Percentiles rank a stretch among this genome's conserved stretches.
These are phyloP conservation scores for Microcaecilia unicolor DNA, from an alignment of 2,797 vertebrate genomes.

Conservation along the genomic window DNA sequence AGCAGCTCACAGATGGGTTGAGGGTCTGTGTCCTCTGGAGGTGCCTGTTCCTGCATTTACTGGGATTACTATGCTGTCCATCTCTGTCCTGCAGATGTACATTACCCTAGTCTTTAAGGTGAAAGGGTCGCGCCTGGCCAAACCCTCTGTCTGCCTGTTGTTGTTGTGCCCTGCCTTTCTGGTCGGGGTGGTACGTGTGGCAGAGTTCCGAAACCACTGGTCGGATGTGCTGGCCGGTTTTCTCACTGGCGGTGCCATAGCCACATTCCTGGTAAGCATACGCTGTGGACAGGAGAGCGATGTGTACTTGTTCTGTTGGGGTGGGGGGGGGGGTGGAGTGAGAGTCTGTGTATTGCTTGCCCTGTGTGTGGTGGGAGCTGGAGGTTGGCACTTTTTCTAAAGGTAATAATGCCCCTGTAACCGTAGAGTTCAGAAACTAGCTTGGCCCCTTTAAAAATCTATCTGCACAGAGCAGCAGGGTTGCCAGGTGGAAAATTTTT, in stretches of 20 bases:
- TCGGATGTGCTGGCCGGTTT: slow-evolving; percentile 78
- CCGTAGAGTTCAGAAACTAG: too few species aligned
- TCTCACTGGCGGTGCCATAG: slow-evolving; percentile 75
- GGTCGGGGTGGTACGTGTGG: slow-evolving; percentile 78
- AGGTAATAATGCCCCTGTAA: too few species aligned
- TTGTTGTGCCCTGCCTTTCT: slow-evolving; percentile 75
- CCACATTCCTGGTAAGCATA: slow-evolving; percentile 73
- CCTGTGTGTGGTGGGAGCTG: too few species aligned
- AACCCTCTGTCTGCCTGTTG: slow-evolving; percentile 75
- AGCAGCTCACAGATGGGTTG: background rate
- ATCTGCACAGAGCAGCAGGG: too few species aligned
- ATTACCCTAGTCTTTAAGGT: slow-evolving; percentile 75
- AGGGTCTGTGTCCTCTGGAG: background rate
- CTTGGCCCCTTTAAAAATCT: too few species aligned
- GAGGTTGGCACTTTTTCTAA: too few species aligned
- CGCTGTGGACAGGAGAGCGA: background rate
- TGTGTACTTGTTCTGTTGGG: background rate
- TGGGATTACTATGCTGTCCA: too few species aligned
- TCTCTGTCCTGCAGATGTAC: slow-evolving; percentile 65
- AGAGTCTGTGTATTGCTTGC: too few species aligned
- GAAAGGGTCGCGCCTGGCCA: slow-evolving; percentile 81
- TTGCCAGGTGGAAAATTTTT: too few species aligned
- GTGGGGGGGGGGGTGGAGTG: too few species aligned
- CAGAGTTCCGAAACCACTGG: slow-evolving; percentile 87
- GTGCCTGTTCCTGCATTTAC: too few species aligned